phyloP scores from a whole-genome alignment of 2,888 invertebrate species.

The Lithophane leautieri region DNA sequence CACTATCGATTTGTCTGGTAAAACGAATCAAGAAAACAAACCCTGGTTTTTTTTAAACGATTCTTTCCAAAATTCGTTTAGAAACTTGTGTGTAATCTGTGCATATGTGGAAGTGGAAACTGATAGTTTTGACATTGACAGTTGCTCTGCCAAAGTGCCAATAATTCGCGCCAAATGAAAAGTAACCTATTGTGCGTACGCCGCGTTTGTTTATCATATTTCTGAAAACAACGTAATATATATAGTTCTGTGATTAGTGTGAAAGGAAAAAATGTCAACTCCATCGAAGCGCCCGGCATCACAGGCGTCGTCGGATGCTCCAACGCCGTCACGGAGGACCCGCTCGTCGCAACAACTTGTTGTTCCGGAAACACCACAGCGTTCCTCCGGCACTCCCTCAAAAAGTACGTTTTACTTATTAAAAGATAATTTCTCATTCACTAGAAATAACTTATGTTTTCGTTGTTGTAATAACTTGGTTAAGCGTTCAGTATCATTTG shows the following conservation, averaged over 20 bases:
- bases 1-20: background rate
- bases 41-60: too few relatives aligned
- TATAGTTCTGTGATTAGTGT: slow-evolving; percentile 18
- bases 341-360: slow-evolving; percentile 86
- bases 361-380: slow-evolving; percentile 88
- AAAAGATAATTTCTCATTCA: background rate
- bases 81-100: too few relatives aligned
- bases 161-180: slow-evolving; percentile 61
- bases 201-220: slow-evolving; percentile 47
- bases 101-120: too few relatives aligned
- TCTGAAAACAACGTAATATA: slow-evolving; percentile 16
- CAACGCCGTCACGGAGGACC: slow-evolving; percentile 86
- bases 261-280: slow-evolving; percentile 80
- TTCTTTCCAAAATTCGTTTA: too few relatives aligned
- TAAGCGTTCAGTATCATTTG: background rate
- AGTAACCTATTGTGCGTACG: slow-evolving; percentile 33
- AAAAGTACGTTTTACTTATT: slow-evolving; percentile 75
- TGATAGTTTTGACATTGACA: slow-evolving; percentile 11
- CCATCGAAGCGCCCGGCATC: slow-evolving; percentile 86
- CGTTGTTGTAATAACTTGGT: background rate
- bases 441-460: background rate
- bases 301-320: slow-evolving; percentile 85
- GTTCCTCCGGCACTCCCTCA: slow-evolving; percentile 84
- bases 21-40: background rate
- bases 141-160: slow-evolving; percentile 29